These are phyloP conservation scores for Maniola hyperantus DNA, from an alignment of 2,888 invertebrate genomes.

Conservation along the genomic window DNA sequence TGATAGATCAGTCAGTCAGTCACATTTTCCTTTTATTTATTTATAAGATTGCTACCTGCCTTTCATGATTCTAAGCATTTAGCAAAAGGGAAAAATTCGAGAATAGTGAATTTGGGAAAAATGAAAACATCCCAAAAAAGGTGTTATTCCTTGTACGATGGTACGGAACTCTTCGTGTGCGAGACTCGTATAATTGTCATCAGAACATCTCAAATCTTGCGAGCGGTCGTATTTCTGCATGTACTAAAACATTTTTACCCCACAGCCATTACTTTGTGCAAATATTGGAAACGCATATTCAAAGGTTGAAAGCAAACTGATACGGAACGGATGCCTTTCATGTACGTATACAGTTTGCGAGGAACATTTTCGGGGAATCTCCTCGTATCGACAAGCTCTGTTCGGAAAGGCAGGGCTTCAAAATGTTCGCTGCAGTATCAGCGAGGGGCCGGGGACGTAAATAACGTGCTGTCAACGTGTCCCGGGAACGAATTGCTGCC, in stretches of 20 bases:
- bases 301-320: conserved; percentile 23
- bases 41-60: too few species aligned
- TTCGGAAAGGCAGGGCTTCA: not conserved
- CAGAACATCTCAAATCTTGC: not conserved
- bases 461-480: conserved; percentile 22
- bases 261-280: conserved; percentile 17
- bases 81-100: too few species aligned
- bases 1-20: too few species aligned
- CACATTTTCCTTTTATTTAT: too few species aligned
- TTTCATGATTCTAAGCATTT: too few species aligned
- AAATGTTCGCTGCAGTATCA: conserved; percentile 19
- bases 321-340: conserved; percentile 11
- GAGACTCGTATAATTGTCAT: too few species aligned
- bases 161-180: too few species aligned
- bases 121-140: too few species aligned
- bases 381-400: conserved; percentile 9
- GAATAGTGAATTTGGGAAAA: too few species aligned
- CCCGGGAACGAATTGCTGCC: conserved; percentile 5
- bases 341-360: conserved; percentile 5
- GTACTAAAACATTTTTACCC: not conserved
- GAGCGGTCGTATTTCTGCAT: not conserved
- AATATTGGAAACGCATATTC: conserved; percentile 20
- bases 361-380: conserved; percentile 22
- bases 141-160: too few species aligned
- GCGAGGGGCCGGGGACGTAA: conserved; percentile 11